Percentiles rank a stretch among this genome's conserved stretches.
Conservation (phyloP, 2,797 vertebrate species). For the Manis crassicaudata region DNA sequence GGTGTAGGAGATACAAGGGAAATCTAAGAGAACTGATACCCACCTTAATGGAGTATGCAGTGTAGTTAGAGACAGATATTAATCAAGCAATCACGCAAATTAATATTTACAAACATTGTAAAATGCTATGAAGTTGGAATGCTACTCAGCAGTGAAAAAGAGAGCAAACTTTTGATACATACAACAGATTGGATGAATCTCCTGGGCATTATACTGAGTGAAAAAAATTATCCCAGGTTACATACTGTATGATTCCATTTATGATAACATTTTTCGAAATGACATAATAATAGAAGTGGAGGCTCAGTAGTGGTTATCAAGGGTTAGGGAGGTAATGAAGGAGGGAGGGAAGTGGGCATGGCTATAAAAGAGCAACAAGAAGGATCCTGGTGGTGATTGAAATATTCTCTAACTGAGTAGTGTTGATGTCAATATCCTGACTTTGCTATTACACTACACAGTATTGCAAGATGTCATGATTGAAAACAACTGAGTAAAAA, state of each 20-base stretch:
- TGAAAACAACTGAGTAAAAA: not conserved
- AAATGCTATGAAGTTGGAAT: not conserved
- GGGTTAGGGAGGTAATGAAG: not conserved
- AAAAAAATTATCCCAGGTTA: not conserved
- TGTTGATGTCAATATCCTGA: not conserved
- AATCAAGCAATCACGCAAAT: not conserved
- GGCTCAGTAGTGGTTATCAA: not conserved
- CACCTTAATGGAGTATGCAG: not conserved
- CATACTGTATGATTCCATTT: not conserved
- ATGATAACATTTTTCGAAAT: not conserved
- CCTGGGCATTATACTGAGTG: not conserved
- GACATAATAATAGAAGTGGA: not conserved
- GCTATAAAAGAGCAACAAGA: not conserved
- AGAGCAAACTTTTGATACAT: not conserved
- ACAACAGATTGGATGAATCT: not conserved
- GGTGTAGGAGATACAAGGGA: not conserved
- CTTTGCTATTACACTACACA: not conserved
- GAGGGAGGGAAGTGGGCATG: not conserved
- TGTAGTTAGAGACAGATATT: not conserved
- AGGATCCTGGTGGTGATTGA: not conserved
- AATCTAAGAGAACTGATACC: not conserved
- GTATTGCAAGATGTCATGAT: not conserved
- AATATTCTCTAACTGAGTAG: not conserved
- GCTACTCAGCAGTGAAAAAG: not conserved
- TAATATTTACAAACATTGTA: not conserved